These are phyloP conservation scores for Agrilus biguttatus DNA, from an alignment of 2,888 invertebrate genomes.

Conservation along the genomic window DNA sequence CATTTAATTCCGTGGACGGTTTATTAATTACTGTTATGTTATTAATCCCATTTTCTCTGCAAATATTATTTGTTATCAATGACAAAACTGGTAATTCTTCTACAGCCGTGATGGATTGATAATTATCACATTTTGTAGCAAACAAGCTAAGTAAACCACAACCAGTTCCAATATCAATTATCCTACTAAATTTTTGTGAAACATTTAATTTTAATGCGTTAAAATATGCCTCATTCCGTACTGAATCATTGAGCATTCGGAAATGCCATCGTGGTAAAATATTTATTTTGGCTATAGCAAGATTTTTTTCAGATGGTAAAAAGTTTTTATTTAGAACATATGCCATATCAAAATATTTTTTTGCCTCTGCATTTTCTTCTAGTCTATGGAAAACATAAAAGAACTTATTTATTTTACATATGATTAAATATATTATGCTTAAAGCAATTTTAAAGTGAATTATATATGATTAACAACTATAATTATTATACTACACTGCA, in stretches of 20 bases:
- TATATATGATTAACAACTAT: too few species aligned
- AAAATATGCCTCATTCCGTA: constrained; percentile 50
- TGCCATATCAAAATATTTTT: constrained; percentile 19
- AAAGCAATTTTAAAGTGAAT: too few species aligned
- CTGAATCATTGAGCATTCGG: constrained; percentile 63
- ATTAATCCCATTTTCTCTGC: constrained; percentile 32
- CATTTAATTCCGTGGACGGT: constrained; percentile 40
- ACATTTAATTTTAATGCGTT: constrained; percentile 44
- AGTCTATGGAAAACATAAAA: constrained; percentile 18
- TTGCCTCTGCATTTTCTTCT: constrained; percentile 19
- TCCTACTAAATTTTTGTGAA: constrained; percentile 33
- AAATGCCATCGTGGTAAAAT: constrained; percentile 70
- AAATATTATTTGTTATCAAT: constrained; percentile 42
- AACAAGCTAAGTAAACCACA: constrained; percentile 61
- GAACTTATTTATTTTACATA: too few species aligned
- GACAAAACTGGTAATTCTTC: constrained; percentile 52
- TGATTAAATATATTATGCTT: too few species aligned
- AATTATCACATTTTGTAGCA: constrained; percentile 31
- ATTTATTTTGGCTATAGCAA: constrained; percentile 52
- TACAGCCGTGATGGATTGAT: constrained; percentile 46
- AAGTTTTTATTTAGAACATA: constrained; percentile 12
- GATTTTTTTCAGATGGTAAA: constrained; percentile 39
- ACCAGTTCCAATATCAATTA: constrained; percentile 66
- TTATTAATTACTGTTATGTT: constrained; percentile 40
- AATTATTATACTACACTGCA: too few species aligned